These are phyloP conservation scores for Trinectes maculatus DNA, from an alignment of 2,113 vertebrate species.

Conservation along the genomic window DNA sequence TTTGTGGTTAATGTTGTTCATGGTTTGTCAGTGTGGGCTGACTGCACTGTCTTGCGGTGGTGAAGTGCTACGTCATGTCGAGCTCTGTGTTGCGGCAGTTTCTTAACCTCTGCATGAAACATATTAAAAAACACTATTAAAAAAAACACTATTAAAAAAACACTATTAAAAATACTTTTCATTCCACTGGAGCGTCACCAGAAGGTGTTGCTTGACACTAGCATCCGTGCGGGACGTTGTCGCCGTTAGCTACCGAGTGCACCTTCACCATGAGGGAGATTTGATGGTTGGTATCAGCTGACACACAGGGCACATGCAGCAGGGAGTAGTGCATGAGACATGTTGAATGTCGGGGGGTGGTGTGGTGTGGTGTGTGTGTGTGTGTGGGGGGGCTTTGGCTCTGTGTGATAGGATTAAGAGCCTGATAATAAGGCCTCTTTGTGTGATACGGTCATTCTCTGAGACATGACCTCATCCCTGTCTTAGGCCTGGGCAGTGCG, in stretches of 20 bases:
- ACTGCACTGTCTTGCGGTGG: constrained; percentile 21
- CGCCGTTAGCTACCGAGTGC: constrained; percentile 1
- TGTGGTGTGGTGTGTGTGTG: no score
- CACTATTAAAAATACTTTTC: neutral
- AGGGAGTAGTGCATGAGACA: constrained; percentile 43
- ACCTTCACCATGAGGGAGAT: constrained; percentile 27
- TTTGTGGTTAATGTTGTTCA: constrained; percentile 55
- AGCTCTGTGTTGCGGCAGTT: constrained; percentile 47
- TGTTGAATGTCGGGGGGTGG: constrained; percentile 57
- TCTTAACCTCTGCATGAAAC: constrained; percentile 40
- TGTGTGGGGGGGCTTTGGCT: constrained; percentile 66
- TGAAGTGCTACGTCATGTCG: constrained; percentile 22
- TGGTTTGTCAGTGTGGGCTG: constrained; percentile 61
- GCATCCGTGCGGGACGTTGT: neutral
- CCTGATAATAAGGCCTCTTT: constrained; percentile 76
- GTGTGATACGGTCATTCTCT: constrained; percentile 74
- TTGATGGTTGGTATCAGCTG: constrained; percentile 35
- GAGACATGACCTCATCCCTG: constrained; percentile 82
- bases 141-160: neutral
- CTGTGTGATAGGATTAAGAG: constrained; percentile 74
- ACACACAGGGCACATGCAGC: constrained; percentile 30
- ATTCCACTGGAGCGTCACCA: neutral
- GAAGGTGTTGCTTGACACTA: neutral
- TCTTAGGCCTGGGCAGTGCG: constrained; percentile 72
- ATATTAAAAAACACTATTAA: constrained; percentile 2